Percentiles rank a stretch among this genome's conserved stretches.
Evolutionary conservation across 2,888 invertebrate species (phyloP).

Genomic region (Eumacrocentrus americanus): DNA sequence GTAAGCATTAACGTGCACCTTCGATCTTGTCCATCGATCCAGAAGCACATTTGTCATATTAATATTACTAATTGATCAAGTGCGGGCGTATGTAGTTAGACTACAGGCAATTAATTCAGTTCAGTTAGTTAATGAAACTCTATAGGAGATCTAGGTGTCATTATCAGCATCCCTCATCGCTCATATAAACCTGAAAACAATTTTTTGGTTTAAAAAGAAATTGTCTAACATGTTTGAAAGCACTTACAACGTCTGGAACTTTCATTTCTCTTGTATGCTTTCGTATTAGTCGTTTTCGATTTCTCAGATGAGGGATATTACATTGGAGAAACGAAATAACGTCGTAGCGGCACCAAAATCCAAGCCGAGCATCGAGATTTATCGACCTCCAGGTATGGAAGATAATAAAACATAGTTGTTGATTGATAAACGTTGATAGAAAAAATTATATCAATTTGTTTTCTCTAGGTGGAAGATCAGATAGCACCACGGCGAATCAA

Average conservation of each 20-base stretch:
- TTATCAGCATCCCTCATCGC: too few species aligned
- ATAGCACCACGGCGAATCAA: constrained; percentile 66
- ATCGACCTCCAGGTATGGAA: constrained; percentile 81
- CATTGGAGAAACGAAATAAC: constrained; percentile 75
- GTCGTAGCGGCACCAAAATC: constrained; percentile 72
- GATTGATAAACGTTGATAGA: constrained; percentile 2
- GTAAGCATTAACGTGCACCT: constrained; percentile 11
- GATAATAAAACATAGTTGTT: constrained; percentile 55
- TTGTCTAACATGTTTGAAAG: too few species aligned
- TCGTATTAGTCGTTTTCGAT: background rate
- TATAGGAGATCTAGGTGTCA: too few species aligned
- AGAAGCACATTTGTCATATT: too few species aligned
- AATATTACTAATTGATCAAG: background rate
- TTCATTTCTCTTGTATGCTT: background rate
- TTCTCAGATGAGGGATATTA: constrained; percentile 66
- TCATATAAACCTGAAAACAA: too few species aligned
- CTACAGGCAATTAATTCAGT: too few species aligned
- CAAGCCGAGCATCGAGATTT: constrained; percentile 87
- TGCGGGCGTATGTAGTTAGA: too few species aligned
- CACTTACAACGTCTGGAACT: too few species aligned
- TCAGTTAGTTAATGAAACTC: too few species aligned
- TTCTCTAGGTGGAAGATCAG: constrained; percentile 68
- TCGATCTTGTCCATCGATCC: too few species aligned
- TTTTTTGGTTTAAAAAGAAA: too few species aligned
- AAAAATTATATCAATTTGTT: constrained; percentile 16